phyloP scores from a whole-genome alignment of 2,888 invertebrate genomes.

The Ichneumoninae sp. region DNA sequence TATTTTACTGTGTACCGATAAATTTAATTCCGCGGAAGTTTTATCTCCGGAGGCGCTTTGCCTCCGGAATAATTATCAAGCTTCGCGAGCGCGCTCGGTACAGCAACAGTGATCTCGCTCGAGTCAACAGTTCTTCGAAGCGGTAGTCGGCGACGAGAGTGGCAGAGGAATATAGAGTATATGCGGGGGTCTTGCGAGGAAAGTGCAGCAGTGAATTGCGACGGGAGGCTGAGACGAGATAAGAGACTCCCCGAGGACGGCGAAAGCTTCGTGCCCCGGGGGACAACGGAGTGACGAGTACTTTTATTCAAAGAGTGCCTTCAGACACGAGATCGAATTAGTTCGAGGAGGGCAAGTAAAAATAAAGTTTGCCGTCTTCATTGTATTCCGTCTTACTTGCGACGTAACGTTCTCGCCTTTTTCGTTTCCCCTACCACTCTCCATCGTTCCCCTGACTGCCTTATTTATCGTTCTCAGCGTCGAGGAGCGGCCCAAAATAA shows the following conservation, averaged over 20 bases:
- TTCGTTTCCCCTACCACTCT: background rate
- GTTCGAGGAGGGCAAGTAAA: constrained; percentile 71
- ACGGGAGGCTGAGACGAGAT: constrained; percentile 24
- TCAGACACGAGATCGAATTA: constrained; percentile 74
- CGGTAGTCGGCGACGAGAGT: background rate
- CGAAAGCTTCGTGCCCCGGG: constrained; percentile 30
- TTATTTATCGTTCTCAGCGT: constrained; percentile 30
- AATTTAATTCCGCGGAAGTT: background rate
- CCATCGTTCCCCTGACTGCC: constrained; percentile 1
- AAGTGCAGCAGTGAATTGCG: constrained; percentile 12
- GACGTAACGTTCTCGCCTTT: constrained; percentile 2
- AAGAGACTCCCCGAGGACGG: constrained; percentile 16
- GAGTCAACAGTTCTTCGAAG: constrained; percentile 4
- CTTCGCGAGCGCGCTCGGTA: background rate
- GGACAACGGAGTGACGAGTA: constrained; percentile 60
- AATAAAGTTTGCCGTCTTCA: constrained; percentile 66
- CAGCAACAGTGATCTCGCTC: background rate
- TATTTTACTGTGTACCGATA: background rate
- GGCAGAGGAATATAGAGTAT: background rate
- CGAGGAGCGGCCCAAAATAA: background rate
- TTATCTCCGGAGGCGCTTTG: background rate
- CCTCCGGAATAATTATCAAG: background rate
- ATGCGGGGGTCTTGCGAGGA: constrained; percentile 18
- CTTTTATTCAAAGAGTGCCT: constrained; percentile 74
- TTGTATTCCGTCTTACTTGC: constrained; percentile 17